Conservation (phyloP, 2,113 vertebrate genomes). For the Perca fluviatilis region DNA sequence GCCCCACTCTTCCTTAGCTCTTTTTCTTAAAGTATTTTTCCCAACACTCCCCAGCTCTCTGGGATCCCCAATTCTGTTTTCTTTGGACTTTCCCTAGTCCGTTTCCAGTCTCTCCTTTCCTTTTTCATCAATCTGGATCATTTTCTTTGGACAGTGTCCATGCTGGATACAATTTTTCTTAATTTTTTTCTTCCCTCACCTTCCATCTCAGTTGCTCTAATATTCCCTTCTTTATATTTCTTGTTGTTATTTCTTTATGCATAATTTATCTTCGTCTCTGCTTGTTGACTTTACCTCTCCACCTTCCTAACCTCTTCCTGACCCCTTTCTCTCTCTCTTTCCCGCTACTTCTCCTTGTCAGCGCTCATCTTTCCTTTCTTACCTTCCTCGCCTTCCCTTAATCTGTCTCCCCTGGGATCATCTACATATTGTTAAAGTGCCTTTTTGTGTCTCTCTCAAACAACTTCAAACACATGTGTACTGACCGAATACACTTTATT, state of each 20-base stretch:
- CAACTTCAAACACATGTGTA: not conserved
- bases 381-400: not conserved
- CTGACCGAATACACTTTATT: not conserved
- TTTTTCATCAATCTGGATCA: slow-evolving; percentile 52
- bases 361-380: slow-evolving; percentile 14
- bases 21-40: slow-evolving; percentile 16
- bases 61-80: slow-evolving; percentile 54
- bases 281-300: slow-evolving; percentile 21
- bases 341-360: slow-evolving; percentile 5
- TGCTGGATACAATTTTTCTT: slow-evolving; percentile 37
- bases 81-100: slow-evolving; percentile 46
- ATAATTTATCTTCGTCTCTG: slow-evolving; percentile 15
- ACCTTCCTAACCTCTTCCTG: slow-evolving; percentile 3
- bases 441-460: not conserved
- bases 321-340: slow-evolving; percentile 21
- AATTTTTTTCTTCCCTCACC: not conserved
- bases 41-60: slow-evolving; percentile 25
- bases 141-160: slow-evolving; percentile 65
- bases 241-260: slow-evolving; percentile 28
- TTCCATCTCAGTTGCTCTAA: slow-evolving; percentile 1
- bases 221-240: slow-evolving; percentile 4
- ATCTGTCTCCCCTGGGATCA: not conserved
- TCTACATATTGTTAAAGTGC: not conserved
- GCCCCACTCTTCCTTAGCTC: not conserved
- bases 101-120: slow-evolving; percentile 28